Evolutionary conservation across 2,797 vertebrate species (phyloP).

Genomic region (Podarcis lilfordi): DNA sequence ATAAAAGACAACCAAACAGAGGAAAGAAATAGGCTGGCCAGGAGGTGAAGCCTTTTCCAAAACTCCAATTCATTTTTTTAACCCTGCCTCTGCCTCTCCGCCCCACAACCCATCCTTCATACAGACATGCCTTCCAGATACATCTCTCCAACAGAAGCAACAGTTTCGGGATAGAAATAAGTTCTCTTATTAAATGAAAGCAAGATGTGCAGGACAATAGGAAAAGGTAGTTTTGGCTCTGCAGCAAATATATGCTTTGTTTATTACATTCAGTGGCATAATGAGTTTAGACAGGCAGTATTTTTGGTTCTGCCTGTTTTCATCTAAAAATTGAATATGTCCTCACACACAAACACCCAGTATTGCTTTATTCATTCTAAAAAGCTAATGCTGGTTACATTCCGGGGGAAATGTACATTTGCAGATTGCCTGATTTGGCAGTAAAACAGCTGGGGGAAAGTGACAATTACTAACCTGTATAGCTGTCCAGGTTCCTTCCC

Average conservation of each 20-base stretch:
- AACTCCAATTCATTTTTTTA: neutral
- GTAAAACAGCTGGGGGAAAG: neutral
- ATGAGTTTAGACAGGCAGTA: conserved; percentile 8
- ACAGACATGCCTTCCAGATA: neutral
- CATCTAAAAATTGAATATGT: neutral
- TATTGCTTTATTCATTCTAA: neutral
- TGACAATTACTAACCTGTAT: conserved; percentile 81
- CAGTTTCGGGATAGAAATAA: neutral
- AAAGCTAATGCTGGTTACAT: conserved; percentile 22
- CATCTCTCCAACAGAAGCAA: neutral
- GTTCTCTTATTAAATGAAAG: neutral
- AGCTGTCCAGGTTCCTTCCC: conserved; percentile 85
- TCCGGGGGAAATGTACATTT: neutral
- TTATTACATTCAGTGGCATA: conserved; percentile 14
- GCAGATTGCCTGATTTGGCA: fast-evolving
- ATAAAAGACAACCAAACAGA: neutral
- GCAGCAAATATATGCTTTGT: conserved; percentile 24
- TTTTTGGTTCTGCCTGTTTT: conserved; percentile 17
- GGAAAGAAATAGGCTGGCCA: neutral
- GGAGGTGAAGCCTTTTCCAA: neutral
- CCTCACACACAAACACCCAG: neutral
- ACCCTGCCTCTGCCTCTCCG: neutral
- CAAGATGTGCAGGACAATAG: neutral
- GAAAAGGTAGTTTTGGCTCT: neutral
- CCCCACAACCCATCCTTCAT: neutral